Evolutionary conservation across 2,113 vertebrate genomes (phyloP).

Genomic region (Mirounga angustirostris): DNA sequence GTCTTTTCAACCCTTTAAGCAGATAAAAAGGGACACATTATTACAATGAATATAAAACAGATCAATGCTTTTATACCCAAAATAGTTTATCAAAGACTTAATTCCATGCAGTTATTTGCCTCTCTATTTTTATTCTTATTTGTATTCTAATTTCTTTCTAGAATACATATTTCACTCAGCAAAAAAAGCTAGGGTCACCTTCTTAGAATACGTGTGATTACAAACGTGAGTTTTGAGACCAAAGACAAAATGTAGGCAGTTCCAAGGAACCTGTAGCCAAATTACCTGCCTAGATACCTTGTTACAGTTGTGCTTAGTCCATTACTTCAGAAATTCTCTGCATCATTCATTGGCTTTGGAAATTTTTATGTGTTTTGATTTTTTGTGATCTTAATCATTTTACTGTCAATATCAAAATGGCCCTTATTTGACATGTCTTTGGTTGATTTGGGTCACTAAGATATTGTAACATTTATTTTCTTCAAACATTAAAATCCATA

Average conservation of each 20-base stretch:
- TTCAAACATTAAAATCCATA: neutral
- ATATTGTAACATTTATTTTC: conserved; percentile 8
- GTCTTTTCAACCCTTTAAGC: neutral
- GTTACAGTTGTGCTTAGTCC: neutral
- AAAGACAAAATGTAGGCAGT: neutral
- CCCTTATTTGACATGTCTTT: neutral
- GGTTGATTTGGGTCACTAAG: neutral
- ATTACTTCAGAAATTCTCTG: neutral
- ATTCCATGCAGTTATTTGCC: neutral
- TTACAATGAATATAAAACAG: neutral
- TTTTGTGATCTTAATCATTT: neutral
- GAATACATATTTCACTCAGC: neutral
- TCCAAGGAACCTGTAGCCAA: neutral
- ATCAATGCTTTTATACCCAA: neutral
- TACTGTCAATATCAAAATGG: neutral
- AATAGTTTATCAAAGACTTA: neutral
- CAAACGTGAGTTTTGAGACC: neutral
- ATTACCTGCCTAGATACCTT: neutral
- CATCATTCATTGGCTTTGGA: neutral
- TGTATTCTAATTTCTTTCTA: conserved; percentile 3
- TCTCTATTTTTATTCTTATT: neutral
- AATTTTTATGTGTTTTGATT: neutral
- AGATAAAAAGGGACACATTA: neutral
- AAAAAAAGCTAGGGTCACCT: neutral
- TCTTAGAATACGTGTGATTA: neutral